These are phyloP conservation scores for Antennarius striatus DNA, from an alignment of 2,113 vertebrate genomes.

Conservation along the genomic window DNA sequence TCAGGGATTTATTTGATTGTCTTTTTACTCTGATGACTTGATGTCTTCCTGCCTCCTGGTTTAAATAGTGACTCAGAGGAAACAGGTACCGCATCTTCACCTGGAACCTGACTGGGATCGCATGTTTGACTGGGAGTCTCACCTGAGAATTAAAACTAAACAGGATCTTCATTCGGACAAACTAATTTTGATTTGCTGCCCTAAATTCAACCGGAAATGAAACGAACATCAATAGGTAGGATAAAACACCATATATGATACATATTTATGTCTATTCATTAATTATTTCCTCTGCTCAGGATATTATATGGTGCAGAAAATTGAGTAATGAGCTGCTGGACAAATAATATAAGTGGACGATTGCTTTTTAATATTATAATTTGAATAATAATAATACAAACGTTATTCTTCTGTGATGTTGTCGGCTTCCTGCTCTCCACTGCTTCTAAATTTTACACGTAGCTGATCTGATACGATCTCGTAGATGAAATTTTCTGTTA, in stretches of 20 bases:
- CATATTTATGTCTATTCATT: background rate
- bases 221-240: conserved; percentile 35
- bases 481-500: background rate
- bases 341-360: too few relatives aligned
- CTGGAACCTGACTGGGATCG: background rate
- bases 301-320: too few relatives aligned
- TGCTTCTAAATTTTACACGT: background rate
- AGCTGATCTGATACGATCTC: background rate
- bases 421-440: too few relatives aligned
- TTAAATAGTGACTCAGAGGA: conserved; percentile 42
- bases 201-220: background rate
- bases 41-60: background rate
- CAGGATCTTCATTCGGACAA: background rate
- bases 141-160: conserved; percentile 1
- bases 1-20: background rate
- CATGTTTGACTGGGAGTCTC: background rate
- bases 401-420: too few relatives aligned
- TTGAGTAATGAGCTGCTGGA: too few relatives aligned
- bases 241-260: background rate
- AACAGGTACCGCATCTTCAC: conserved; percentile 38
- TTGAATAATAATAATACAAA: too few relatives aligned
- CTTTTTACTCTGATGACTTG: too few relatives aligned
- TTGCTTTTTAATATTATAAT: too few relatives aligned
- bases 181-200: background rate
- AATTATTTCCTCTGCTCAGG: background rate